A percentile compares a stretch with the other conserved stretches of the same genome.
phyloP scores from a whole-genome alignment of 1,140 invertebrate species.

The Lasaia peninsularis region DNA sequence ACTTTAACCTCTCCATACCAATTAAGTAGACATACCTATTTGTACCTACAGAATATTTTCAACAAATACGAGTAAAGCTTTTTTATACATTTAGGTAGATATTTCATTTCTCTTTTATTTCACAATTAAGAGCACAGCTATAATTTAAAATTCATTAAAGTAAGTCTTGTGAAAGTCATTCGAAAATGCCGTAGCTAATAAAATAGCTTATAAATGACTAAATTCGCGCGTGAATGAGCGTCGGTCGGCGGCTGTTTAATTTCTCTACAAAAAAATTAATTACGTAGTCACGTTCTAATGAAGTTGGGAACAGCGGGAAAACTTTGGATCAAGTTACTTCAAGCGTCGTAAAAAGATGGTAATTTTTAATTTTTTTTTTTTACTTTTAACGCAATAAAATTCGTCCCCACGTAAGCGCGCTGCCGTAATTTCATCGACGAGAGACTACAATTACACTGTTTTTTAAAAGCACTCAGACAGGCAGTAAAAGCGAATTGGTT shows the following conservation, averaged over 20 bases:
- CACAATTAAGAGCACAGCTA: slow-evolving; percentile 17
- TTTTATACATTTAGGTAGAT: not conserved
- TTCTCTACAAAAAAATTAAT: slow-evolving; percentile 63
- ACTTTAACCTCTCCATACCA: too few species aligned
- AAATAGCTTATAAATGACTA: slow-evolving; percentile 48
- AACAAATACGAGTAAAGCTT: too few species aligned
- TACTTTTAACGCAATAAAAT: slow-evolving; percentile 43
- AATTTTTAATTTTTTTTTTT: slow-evolving; percentile 45
- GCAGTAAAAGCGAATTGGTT: not conserved
- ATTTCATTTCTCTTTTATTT: not conserved
- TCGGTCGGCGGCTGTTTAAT: slow-evolving; percentile 42
- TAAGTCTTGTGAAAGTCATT: slow-evolving; percentile 39
- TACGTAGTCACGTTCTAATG: slow-evolving; percentile 49
- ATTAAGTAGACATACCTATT: too few species aligned
- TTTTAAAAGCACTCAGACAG: not conserved
- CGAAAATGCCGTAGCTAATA: slow-evolving; percentile 46
- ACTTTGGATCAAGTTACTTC: slow-evolving; percentile 42
- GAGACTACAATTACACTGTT: not conserved
- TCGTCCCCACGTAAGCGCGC: slow-evolving; percentile 37
- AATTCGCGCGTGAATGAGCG: slow-evolving; percentile 53
- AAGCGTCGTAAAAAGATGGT: slow-evolving; percentile 53
- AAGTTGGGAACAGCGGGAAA: slow-evolving; percentile 39
- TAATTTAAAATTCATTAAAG: slow-evolving; percentile 23
- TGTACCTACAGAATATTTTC: too few species aligned
- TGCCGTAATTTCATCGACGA: slow-evolving; percentile 27